phyloP scores from a whole-genome alignment of 2,888 invertebrate species.

The Archips xylosteana region DNA sequence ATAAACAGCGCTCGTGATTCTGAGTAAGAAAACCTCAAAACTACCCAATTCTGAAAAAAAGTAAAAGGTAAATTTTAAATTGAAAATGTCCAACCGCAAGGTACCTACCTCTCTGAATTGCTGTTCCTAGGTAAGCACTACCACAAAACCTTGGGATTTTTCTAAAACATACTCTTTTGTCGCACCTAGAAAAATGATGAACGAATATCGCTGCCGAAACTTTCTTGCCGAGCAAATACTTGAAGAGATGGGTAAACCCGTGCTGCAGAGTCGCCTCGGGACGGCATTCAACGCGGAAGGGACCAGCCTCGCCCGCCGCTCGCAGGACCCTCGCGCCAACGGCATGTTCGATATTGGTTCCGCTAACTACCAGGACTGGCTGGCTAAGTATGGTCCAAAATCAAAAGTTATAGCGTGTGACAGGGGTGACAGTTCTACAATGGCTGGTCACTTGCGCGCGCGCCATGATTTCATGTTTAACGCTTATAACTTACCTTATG shows the following conservation, averaged over 20 bases:
- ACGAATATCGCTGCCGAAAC: slow-evolving; percentile 91
- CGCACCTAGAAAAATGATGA: slow-evolving; percentile 88
- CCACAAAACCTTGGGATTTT: background rate
- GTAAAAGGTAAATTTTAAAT: too few species aligned
- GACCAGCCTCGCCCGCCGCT: slow-evolving; percentile 50
- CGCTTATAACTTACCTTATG: too few species aligned
- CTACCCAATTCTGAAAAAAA: too few species aligned
- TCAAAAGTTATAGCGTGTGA: too few species aligned
- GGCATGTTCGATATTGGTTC: slow-evolving; percentile 89
- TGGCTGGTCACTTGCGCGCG: too few species aligned
- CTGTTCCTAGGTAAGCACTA: too few species aligned
- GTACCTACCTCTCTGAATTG: too few species aligned
- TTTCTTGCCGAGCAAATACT: slow-evolving; percentile 91
- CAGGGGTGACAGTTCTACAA: too few species aligned
- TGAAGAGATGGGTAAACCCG: slow-evolving; percentile 84
- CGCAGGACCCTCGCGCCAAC: slow-evolving; percentile 71
- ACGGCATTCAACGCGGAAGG: slow-evolving; percentile 55
- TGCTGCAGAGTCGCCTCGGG: slow-evolving; percentile 70
- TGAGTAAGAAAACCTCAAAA: too few species aligned
- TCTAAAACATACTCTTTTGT: background rate
- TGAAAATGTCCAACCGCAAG: too few species aligned
- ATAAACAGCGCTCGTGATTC: too few species aligned
- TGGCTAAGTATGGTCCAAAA: slow-evolving; percentile 86
- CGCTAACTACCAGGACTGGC: slow-evolving; percentile 90
- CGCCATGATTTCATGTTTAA: too few species aligned